Evolutionary conservation across 2,113 vertebrate species (phyloP).

Genomic region (Eptesicus fuscus): DNA sequence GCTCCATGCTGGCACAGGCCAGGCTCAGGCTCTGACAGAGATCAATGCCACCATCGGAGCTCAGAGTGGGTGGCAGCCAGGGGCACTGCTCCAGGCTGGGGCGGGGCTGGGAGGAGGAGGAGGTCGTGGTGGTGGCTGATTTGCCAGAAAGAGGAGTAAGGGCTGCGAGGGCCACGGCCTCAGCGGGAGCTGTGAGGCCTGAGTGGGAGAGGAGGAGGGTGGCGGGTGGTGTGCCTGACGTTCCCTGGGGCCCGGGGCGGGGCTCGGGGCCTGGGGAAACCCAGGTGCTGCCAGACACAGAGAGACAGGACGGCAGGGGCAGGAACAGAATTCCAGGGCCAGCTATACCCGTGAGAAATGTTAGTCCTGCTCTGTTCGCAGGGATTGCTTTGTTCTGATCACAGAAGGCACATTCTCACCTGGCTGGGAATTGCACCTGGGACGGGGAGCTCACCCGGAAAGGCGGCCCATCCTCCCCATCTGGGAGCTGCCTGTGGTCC

Average conservation of each 20-base stretch:
- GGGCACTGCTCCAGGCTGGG: background rate
- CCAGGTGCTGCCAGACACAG: background rate
- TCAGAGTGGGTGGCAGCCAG: background rate
- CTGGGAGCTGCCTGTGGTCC: no score
- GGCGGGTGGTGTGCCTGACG: fast-evolving
- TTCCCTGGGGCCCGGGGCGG: background rate
- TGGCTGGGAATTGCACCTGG: no score
- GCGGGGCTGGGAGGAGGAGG: no score
- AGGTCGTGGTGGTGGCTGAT: background rate
- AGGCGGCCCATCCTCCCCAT: no score
- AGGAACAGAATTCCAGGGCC: no score
- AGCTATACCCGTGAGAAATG: no score
- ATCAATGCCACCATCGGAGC: background rate
- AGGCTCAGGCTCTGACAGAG: background rate
- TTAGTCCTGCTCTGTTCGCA: no score
- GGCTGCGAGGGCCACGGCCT: background rate
- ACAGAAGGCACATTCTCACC: no score
- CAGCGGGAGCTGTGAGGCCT: background rate
- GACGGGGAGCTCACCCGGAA: no score
- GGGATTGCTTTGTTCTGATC: no score
- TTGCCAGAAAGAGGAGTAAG: background rate
- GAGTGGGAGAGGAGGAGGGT: background rate
- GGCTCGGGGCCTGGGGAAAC: background rate
- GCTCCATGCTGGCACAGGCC: background rate
- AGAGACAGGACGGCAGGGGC: background rate